These are phyloP conservation scores for Zygaena filipendulae DNA, from an alignment of 2,888 invertebrate genomes.

Conservation along the genomic window DNA sequence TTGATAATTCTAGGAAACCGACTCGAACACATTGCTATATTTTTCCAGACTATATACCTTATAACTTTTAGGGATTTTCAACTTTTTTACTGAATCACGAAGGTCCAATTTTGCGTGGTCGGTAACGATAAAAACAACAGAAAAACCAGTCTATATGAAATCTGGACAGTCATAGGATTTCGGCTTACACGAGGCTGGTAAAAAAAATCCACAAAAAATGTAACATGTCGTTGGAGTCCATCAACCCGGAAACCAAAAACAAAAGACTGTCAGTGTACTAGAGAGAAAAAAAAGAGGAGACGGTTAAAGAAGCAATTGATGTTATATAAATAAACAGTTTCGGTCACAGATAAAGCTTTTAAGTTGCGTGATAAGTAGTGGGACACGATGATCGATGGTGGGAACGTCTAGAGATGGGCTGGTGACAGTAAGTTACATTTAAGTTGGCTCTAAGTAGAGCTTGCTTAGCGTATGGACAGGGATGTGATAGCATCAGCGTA, in stretches of 20 bases:
- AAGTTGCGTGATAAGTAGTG: conserved; percentile 53
- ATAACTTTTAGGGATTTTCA: no score
- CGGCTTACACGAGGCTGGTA: no score
- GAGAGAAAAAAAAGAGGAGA: conserved; percentile 11
- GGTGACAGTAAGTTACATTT: conserved; percentile 62
- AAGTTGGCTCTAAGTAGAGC: conserved; percentile 41
- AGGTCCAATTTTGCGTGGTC: no score
- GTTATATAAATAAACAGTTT: conserved; percentile 38
- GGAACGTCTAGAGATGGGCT: conserved; percentile 39
- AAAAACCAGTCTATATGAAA: no score
- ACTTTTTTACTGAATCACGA: no score
- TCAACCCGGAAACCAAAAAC: conserved; percentile 25
- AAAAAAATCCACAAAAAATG: conserved; percentile 3
- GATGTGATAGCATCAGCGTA: conserved; percentile 40
- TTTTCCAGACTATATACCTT: no score
- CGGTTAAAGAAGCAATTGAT: conserved; percentile 33
- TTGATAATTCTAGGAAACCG: no score
- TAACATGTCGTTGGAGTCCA: conserved; percentile 1
- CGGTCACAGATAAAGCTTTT: conserved; percentile 52
- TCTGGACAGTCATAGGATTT: no score
- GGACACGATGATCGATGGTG: conserved; percentile 61
- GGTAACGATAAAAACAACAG: no score
- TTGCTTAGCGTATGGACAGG: conserved; percentile 43
- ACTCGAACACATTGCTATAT: no score
- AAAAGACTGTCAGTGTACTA: conserved; percentile 21